These are phyloP conservation scores for Cheirogaleus medius DNA, from an alignment of 2,113 vertebrate genomes.

Conservation along the genomic window DNA sequence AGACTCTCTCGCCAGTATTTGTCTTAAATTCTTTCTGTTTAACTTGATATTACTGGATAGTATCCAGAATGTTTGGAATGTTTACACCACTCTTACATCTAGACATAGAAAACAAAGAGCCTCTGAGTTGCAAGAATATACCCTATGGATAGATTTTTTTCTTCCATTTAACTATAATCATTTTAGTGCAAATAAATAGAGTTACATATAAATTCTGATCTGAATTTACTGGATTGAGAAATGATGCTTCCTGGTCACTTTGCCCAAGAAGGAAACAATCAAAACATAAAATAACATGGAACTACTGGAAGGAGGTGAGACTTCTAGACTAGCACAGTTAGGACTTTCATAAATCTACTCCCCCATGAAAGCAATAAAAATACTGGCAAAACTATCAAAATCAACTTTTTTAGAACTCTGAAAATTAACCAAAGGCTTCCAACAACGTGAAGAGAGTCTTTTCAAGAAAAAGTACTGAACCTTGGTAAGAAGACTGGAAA, in stretches of 20 bases:
- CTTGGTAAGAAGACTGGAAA: background rate
- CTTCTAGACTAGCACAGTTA: background rate
- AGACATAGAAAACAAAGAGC: slow-evolving; percentile 45
- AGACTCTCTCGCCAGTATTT: slow-evolving; percentile 25
- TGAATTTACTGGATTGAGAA: slow-evolving; percentile 32
- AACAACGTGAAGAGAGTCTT: background rate
- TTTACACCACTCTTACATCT: background rate
- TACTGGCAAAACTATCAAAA: background rate
- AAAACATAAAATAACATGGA: slow-evolving; percentile 12
- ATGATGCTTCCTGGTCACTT: background rate
- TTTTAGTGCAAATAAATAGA: background rate
- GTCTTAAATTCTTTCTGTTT: slow-evolving; percentile 34
- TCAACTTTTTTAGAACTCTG: background rate
- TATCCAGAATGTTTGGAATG: slow-evolving; percentile 59
- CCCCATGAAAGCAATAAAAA: background rate
- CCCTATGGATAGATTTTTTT: background rate
- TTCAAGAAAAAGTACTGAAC: background rate
- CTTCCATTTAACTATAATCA: background rate
- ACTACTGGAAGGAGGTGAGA: background rate
- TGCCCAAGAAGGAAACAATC: background rate
- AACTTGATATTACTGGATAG: slow-evolving; percentile 24
- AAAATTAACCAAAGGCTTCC: background rate
- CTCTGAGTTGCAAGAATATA: background rate
- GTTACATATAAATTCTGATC: background rate
- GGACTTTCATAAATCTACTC: background rate